These are phyloP conservation scores for Trichonephila clavata DNA, from an alignment of 1,140 invertebrate genomes.

Conservation along the genomic window DNA sequence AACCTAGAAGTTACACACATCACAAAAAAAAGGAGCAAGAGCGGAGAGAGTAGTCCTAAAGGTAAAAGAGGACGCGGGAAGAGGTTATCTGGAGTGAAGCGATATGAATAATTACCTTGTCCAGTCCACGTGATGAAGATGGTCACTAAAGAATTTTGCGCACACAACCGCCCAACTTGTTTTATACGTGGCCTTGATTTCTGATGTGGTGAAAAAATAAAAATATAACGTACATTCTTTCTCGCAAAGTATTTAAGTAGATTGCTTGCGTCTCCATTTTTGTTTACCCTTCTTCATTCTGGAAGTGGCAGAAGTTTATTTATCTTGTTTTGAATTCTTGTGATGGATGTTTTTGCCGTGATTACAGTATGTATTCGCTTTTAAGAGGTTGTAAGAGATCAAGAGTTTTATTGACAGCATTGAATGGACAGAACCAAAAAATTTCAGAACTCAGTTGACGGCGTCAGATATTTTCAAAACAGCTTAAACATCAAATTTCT, in stretches of 20 bases:
- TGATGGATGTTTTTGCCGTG: neutral
- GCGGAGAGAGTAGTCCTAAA: neutral
- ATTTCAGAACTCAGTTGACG: no score
- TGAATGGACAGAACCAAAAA: no score
- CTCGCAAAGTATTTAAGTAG: neutral
- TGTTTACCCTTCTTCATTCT: neutral
- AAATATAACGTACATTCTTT: neutral
- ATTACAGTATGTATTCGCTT: neutral
- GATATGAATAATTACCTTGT: conserved; percentile 31
- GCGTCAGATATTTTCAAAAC: no score
- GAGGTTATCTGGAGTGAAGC: neutral
- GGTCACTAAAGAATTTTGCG: neutral
- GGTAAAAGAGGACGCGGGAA: neutral
- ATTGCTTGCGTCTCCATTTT: neutral
- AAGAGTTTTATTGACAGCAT: no score
- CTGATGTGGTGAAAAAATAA: neutral
- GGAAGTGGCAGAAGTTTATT: neutral
- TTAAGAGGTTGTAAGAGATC: no score
- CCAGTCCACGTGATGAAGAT: neutral
- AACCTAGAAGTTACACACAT: neutral
- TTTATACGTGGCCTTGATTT: neutral
- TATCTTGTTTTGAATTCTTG: neutral
- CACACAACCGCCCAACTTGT: neutral
- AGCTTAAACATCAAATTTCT: no score
- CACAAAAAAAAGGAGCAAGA: neutral